Base-by-base conservation (phyloP, 2,888 invertebrate species). In the Drosophila imparisetae region DNA sequence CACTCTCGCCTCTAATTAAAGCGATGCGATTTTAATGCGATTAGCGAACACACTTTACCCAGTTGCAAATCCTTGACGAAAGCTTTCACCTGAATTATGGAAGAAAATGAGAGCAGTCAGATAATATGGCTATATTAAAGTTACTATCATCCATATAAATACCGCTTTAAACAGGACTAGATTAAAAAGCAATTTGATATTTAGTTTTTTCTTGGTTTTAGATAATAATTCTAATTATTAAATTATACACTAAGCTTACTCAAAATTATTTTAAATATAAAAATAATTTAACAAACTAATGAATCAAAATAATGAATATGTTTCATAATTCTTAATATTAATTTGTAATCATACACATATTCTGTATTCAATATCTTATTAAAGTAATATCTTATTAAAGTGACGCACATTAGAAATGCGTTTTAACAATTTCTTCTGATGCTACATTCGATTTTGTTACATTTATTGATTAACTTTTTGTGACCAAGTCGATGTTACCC, bases 1-100 rank as follows among this genome's bases (percentile, higher is more conserved):
- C 64, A 59, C 73, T 71, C 72, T 72, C 66, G 69, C 68, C 72
- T 75, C 83, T 82, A 77, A 83, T 86, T 86, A 86, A 89, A 89
- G 74, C 71, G 70, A 80, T 78, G 78, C 80, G 80, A 81, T 85
- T 85, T 81, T 78, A 84, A 88, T 83, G 79, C 66, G 69, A 76
- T 84, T 85, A 76, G 61, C 66, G 38, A 53, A 58, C 67, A 62
- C 63, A 42, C 24, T 42, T 40, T 34, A 50, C n/a, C 45, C 66
- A 50, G 24, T 50, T 55, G 50, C 48, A 52, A 59, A 50, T 72
- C 40, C 66, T 71, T 48, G 18, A 53, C 53, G 45, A 11, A 32
- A 45, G 50, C 45, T 1, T 21, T 21, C 75, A 42, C 38, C 60
- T 62, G 45, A 72, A 66, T 52, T 62, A 59, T 42, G 36, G 11